Evolutionary conservation across 2,888 invertebrate species (phyloP), one percentile per base, ranked within the genome.

Genomic region (Criorhina ranunculi): DNA sequence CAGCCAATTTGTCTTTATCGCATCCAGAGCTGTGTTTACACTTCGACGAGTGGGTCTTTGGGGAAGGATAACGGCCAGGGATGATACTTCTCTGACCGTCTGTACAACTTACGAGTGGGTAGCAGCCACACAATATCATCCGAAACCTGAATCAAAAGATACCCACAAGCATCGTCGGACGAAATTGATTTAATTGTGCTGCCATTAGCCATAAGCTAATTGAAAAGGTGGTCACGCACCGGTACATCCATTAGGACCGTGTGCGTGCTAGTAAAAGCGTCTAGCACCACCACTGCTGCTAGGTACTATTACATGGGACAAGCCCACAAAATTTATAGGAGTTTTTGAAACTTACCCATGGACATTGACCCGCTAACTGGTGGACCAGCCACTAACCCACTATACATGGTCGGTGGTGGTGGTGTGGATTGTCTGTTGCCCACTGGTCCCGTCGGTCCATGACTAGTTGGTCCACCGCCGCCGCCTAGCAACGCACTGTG

Each of bases 301-400:
- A 24, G n/a, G 40, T 66, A n/a, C 66, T 42, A 12, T 29, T 57
- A 17, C 24, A 19, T 15, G 46, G 5, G 2, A 19, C 11, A 33
- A 37, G 19, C 2, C 8, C 17, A n/a, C 40, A 33, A 62, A 67
- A 80, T 49, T 59, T 24, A 59, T 42, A 42, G 12, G 4, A n/a
- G 49, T 8, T 24, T 72, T 40, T 19, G 42, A 49, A 40, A 88
- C 90, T 89, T 87, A 90, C 90, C 90, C 88, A 90, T 90, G 79
- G 90, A 88, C 89, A 90, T 87, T 70, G 89, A 83, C 46, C 89
- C 89, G 87, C 89, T 90, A 37, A 89, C 89, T 33, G 88, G 89
- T 46, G 87, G 87, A 33, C 87, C 88, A 59, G 89, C 87, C 55
- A 89, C 90, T 85, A 89, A 87, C 83, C 89, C 89, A n/a, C 88